Evolutionary conservation across 2,888 invertebrate species (phyloP), one percentile per base, ranked within the genome.

Genomic region (Adineta ricciae): DNA sequence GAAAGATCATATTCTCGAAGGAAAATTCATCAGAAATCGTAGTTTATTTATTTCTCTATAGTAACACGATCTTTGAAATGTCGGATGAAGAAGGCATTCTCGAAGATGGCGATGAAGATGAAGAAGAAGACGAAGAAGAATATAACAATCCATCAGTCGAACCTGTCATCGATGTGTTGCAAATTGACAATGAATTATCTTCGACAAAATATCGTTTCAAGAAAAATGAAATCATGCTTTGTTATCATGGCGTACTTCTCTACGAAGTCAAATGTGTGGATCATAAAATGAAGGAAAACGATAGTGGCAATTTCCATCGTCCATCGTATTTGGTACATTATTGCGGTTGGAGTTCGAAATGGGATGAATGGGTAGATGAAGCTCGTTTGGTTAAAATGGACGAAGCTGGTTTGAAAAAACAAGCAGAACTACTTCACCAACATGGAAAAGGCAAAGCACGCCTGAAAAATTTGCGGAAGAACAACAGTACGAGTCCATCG

Each of bases 361-460:
- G 73, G 73, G 73, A 78, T 41, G 73, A 78, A n/a, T 78, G 73
- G 73, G 73, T 78, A 38, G 73, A 41, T 41, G 41, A 78, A 41
- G 7, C 21, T 24, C 36, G 73, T 41, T 21, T 78, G 38, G 73
- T 78, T 41, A 78, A 78, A 78, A 41, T 78, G 36, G 36, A 36
- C 24, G 38, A 36, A 24, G 8, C 11, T 41, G 41, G 41, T 19
- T 24, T 78, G 9, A 78, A 78, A 78, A 8, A 24, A 78, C 73
- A 78, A 78, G 5, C 36, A 41, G 24, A 78, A 78, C 24, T 78
- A 78, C 21, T 78, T 21, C 41, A 21, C 8, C 38, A 36, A 78
- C 73, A 78, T 78, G 73, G 73, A 7, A 41, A 78, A 78, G 73
- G 64, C 27, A 64, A 64, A 64, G 64, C 64, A 32, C 27, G 64